These are phyloP conservation scores for Sebastolobus alascanus DNA, from an alignment of 2,797 vertebrate genomes.

Conservation along the genomic window DNA sequence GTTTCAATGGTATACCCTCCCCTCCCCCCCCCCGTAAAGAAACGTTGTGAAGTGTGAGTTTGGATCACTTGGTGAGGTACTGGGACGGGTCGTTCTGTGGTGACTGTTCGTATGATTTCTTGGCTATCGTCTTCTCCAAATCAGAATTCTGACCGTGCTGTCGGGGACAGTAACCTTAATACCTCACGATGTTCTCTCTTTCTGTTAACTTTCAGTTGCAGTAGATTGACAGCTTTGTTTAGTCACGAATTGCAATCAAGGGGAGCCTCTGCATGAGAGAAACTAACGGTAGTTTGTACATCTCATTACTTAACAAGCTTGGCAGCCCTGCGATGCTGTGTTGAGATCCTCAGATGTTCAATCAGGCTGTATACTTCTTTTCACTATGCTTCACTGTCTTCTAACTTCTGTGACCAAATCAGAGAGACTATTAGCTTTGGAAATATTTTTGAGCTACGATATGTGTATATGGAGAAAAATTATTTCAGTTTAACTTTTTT, in stretches of 20 bases:
- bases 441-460: conserved; percentile 85
- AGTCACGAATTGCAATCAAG: conserved; percentile 66
- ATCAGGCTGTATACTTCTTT: conserved; percentile 73
- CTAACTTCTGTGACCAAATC: conserved; percentile 89
- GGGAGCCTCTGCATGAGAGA: conserved; percentile 63
- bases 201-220: conserved; percentile 63
- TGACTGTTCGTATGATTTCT: conserved; percentile 49
- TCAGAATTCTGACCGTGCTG: conserved; percentile 65
- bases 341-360: conserved; percentile 70
- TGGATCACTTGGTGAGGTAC: conserved; percentile 47
- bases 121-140: conserved; percentile 61
- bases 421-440: conserved; percentile 85
- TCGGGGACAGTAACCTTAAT: conserved; percentile 80
- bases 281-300: conserved; percentile 60
- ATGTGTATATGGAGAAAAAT: conserved; percentile 87
- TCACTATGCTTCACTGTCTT: conserved; percentile 82
- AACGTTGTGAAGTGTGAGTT: conserved; percentile 43
- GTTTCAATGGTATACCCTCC: conserved; percentile 13
- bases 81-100: conserved; percentile 45
- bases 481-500: conserved; percentile 74
- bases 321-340: conserved; percentile 61
- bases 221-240: conserved; percentile 62
- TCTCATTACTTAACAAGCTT: conserved; percentile 62
- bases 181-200: conserved; percentile 80
- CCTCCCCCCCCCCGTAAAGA: conserved; percentile 9